phyloP scores from a whole-genome alignment of 2,888 invertebrate genomes.

The Lacanobia oleracea region DNA sequence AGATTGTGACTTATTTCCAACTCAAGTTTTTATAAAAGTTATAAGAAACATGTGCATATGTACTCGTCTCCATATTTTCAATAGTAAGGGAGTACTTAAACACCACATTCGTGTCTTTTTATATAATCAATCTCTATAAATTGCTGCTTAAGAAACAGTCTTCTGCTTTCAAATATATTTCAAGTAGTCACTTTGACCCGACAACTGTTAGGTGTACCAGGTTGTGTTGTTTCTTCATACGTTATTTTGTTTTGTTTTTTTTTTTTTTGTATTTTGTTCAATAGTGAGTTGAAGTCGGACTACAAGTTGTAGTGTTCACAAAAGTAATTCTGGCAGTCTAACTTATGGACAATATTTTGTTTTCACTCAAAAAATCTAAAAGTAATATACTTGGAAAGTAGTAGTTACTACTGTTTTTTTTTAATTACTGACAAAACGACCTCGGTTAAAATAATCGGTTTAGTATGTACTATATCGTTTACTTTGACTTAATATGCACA shows the following conservation, averaged over 20 bases:
- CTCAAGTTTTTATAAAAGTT: conserved; percentile 27
- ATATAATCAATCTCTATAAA: conserved; percentile 55
- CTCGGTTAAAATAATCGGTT: conserved; percentile 27
- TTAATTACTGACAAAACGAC: conserved; percentile 25
- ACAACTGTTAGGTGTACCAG: background rate
- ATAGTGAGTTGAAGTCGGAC: background rate
- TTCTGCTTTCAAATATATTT: conserved; percentile 11
- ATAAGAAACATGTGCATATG: conserved; percentile 18
- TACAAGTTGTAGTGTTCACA: background rate
- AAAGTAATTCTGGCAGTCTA: background rate
- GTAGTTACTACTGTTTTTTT: conserved; percentile 12
- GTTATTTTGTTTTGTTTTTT: background rate
- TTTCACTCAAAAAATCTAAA: conserved; percentile 2
- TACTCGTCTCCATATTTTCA: conserved; percentile 26
- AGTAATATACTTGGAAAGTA: conserved; percentile 21
- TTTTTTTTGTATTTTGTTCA: conserved; percentile 8
- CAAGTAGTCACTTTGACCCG: conserved; percentile 1
- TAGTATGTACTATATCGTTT: conserved; percentile 22
- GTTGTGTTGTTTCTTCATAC: conserved; percentile 21
- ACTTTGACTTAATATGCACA: conserved; percentile 53
- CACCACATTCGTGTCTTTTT: conserved; percentile 42
- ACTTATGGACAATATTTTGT: conserved; percentile 13
- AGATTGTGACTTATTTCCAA: conserved; percentile 42
- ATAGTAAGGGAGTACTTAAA: conserved; percentile 20
- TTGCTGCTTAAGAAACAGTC: conserved; percentile 22